phyloP scores from a whole-genome alignment of 2,797 vertebrate genomes.

The Toxotes lorentzi region DNA sequence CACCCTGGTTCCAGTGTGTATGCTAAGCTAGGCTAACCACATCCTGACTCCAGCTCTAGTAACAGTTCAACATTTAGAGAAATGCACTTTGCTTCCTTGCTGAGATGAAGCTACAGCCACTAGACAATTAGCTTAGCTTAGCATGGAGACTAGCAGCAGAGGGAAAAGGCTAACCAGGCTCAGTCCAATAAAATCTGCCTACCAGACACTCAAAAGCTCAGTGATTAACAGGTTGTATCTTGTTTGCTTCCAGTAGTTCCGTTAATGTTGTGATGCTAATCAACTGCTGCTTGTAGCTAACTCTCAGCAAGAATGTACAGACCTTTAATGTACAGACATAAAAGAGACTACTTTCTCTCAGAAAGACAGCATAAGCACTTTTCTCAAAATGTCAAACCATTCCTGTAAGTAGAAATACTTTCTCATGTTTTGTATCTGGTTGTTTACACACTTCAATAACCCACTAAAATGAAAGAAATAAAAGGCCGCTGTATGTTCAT shows the following conservation, averaged over 20 bases:
- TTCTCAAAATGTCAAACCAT: background rate
- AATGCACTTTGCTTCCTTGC: background rate
- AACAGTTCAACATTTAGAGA: background rate
- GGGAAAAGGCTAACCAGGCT: background rate
- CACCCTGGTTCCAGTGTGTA: background rate
- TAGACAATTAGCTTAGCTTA: background rate
- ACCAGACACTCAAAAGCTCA: background rate
- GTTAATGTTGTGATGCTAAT: background rate
- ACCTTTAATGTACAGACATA: background rate
- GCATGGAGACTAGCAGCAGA: background rate
- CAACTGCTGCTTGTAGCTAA: background rate
- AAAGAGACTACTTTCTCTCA: background rate
- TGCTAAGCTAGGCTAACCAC: background rate
- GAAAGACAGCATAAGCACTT: background rate
- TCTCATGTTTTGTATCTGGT: background rate
- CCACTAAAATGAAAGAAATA: background rate
- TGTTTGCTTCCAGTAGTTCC: background rate
- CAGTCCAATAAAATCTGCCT: no score
- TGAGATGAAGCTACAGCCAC: background rate
- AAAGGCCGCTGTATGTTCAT: slow-evolving; percentile 16
- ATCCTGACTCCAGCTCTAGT: background rate
- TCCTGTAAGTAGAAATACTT: slow-evolving; percentile 3
- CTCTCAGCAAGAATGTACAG: background rate
- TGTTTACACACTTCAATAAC: slow-evolving; percentile 15
- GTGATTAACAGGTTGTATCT: background rate